Percentiles rank a stretch among this genome's conserved stretches.
Evolutionary conservation across 1,140 invertebrate species (phyloP).

Genomic region (Mesaphorura yosii): DNA sequence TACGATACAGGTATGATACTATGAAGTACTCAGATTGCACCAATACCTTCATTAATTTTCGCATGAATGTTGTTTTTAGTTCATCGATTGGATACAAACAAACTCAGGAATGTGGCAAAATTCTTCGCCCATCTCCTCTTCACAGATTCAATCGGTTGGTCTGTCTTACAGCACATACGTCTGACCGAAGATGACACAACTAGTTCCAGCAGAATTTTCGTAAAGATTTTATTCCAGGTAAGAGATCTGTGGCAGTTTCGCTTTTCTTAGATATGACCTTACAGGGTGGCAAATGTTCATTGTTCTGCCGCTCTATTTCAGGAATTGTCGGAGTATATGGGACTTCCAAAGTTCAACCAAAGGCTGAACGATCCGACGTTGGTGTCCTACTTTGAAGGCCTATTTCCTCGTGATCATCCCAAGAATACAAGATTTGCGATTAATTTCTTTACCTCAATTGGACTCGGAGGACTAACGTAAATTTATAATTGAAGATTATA

Average conservation of each 20-base stretch:
- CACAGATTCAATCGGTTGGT: constrained; percentile 93
- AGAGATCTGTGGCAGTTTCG: too few species aligned
- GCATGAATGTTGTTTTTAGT: too few species aligned
- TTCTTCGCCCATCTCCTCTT: constrained; percentile 94
- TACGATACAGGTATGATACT: constrained; percentile 59
- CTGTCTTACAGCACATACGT: constrained; percentile 73
- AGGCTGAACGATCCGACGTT: constrained; percentile 38
- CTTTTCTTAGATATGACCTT: too few species aligned
- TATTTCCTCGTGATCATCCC: constrained; percentile 92
- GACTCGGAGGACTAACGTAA: constrained; percentile 85
- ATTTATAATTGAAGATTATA: constrained; percentile 30
- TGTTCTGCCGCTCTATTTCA: constrained; percentile 43
- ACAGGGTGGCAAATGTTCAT: too few species aligned
- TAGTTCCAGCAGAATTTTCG: constrained; percentile 91
- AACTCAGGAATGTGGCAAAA: constrained; percentile 93
- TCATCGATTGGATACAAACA: constrained; percentile 88
- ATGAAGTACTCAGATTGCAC: constrained; percentile 32
- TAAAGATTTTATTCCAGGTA: constrained; percentile 79
- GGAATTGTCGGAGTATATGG: constrained; percentile 94
- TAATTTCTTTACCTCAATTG: constrained; percentile 98
- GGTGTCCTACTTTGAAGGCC: constrained; percentile 56
- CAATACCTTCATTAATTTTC: not conserved
- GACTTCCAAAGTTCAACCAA: constrained; percentile 76
- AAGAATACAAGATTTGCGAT: constrained; percentile 96
- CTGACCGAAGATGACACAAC: constrained; percentile 96